A percentile compares a stretch with the other conserved stretches of the same genome.
Evolutionary conservation across 1,140 invertebrate genomes (phyloP).

Genomic region (Drosophila arizonae): DNA sequence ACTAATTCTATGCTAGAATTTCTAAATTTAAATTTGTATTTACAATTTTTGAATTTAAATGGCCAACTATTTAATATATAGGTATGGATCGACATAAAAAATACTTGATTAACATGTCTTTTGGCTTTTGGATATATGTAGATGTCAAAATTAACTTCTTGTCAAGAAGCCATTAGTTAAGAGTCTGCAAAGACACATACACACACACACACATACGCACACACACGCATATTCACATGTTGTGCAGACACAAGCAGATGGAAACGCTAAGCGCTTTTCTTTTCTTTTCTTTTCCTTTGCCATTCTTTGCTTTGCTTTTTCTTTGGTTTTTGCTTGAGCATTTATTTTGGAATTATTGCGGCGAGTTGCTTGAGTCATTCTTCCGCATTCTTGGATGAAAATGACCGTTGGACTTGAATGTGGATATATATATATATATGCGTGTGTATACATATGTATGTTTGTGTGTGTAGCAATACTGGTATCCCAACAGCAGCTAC

Average conservation of each 20-base stretch:
- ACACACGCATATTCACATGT: not conserved
- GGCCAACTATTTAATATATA: too few species aligned
- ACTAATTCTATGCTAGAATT: too few species aligned
- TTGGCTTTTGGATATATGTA: not conserved
- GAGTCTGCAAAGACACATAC: not conserved
- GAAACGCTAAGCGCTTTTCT: constrained; percentile 62
- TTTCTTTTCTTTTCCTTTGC: not conserved
- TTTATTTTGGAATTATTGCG: constrained; percentile 79
- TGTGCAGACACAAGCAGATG: constrained; percentile 37
- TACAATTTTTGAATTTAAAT: too few species aligned
- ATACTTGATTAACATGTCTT: too few species aligned
- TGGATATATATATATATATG: not conserved
- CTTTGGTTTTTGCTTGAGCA: constrained; percentile 38
- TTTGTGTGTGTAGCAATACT: not conserved
- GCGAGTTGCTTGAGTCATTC: constrained; percentile 76
- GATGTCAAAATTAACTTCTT: not conserved
- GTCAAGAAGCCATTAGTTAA: not conserved
- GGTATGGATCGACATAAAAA: too few species aligned
- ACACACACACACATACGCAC: not conserved
- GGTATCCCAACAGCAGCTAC: constrained; percentile 1
- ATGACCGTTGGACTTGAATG: constrained; percentile 62
- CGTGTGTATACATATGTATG: too few species aligned
- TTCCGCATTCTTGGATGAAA: constrained; percentile 78
- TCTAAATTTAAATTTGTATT: too few species aligned
- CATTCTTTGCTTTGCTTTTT: not conserved